A percentile compares a stretch with the other conserved stretches of the same genome.
Conservation (phyloP, 1,140 invertebrate species). For the Drosophila repleta region DNA sequence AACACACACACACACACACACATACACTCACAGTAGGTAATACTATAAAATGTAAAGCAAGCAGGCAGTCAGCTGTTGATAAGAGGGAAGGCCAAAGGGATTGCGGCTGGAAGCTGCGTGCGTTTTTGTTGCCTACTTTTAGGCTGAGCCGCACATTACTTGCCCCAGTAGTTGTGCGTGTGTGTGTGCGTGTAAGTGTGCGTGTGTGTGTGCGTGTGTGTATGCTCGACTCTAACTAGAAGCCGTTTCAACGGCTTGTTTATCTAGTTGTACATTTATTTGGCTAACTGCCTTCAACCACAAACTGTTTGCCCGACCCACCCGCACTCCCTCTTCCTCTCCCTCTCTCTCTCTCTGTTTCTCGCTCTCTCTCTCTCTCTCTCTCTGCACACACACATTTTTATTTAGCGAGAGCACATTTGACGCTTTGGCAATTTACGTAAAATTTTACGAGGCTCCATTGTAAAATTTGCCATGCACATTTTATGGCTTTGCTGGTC, state of each 20-base stretch:
- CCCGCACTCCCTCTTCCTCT: neutral
- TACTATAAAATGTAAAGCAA: conserved; percentile 66
- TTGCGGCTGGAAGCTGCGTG: conserved; percentile 3
- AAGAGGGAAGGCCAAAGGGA: conserved; percentile 9
- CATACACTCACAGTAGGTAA: conserved; percentile 33
- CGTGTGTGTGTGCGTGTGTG: conserved; percentile 26
- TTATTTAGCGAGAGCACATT: conserved; percentile 28
- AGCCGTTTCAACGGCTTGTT: conserved; percentile 67
- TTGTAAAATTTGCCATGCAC: conserved; percentile 63
- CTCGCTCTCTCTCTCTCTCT: neutral
- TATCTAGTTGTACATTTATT: conserved; percentile 78
- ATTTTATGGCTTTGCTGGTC: conserved; percentile 65
- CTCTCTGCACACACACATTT: conserved; percentile 1
- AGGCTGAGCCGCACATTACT: conserved; percentile 43
- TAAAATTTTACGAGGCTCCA: conserved; percentile 70
- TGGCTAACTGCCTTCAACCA: conserved; percentile 74
- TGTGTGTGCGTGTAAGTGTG: neutral
- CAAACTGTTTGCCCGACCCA: conserved; percentile 61
- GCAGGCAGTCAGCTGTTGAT: conserved; percentile 42
- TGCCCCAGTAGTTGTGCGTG: conserved; percentile 10
- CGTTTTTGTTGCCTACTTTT: conserved; percentile 52
- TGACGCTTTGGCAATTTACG: conserved; percentile 49
- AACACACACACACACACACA: conserved; percentile 17
- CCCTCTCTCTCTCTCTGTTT: neutral
- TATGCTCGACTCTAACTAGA: conserved; percentile 47